Conservation (phyloP, 2,113 vertebrate species). For the Chaetorhynchus papuensis region DNA sequence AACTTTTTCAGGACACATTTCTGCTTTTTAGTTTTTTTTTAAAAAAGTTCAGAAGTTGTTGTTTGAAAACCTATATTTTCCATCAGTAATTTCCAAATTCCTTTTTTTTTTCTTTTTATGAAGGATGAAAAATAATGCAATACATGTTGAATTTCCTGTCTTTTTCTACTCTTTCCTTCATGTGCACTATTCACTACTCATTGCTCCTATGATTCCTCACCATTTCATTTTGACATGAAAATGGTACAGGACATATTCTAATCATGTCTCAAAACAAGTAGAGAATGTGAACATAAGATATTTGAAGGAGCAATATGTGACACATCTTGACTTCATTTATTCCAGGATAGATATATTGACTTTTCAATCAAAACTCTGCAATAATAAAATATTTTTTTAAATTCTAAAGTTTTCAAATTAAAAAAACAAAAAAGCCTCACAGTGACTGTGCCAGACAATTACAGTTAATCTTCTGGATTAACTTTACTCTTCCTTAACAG, state of each 20-base stretch:
- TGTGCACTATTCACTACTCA: accelerated
- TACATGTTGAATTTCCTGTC: not conserved
- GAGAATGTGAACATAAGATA: not conserved
- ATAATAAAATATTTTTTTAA: not conserved
- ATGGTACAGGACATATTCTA: not conserved
- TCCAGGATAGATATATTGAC: not conserved
- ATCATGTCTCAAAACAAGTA: not conserved
- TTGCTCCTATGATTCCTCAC: not conserved
- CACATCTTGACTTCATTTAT: not conserved
- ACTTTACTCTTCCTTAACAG: not conserved
- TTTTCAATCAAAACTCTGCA: not conserved
- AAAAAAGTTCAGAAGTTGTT: not conserved
- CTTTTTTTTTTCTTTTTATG: not conserved
- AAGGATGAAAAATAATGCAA: not conserved
- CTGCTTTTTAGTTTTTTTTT: not conserved
- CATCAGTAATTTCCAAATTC: not conserved
- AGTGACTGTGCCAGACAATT: not conserved
- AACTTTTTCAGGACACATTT: not conserved
- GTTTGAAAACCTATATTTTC: not conserved
- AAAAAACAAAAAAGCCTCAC: not conserved
- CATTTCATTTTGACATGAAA: not conserved
- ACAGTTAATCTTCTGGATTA: not conserved
- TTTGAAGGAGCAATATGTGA: not conserved
- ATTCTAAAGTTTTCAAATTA: not conserved
- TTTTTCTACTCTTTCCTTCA: not conserved